Percentiles rank a stretch among this genome's conserved stretches.
Conservation (phyloP, 2,113 vertebrate genomes). For the Chrysochloris asiatica region DNA sequence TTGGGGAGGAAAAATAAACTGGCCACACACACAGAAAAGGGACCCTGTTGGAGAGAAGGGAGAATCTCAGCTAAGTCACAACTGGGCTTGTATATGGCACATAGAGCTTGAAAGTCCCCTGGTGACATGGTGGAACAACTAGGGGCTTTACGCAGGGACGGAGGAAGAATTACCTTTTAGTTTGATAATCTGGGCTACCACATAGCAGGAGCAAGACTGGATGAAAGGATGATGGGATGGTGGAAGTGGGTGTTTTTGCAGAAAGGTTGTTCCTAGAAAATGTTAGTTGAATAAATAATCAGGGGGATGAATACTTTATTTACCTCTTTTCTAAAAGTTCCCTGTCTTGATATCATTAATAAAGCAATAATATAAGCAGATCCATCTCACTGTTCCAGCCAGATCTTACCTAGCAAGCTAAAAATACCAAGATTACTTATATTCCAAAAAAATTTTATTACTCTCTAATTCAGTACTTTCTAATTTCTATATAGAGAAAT, state of each 20-base stretch:
- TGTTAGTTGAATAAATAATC: not conserved
- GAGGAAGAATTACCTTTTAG: not conserved
- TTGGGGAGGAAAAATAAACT: not conserved
- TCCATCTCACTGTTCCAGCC: not conserved
- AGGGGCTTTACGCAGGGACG: not conserved
- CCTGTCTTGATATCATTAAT: not conserved
- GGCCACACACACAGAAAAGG: accelerated
- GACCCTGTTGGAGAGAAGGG: accelerated
- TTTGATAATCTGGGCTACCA: not conserved
- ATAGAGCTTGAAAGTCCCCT: not conserved
- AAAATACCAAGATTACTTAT: not conserved
- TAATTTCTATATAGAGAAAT: not conserved
- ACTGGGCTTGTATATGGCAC: not conserved
- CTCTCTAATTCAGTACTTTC: too few relatives aligned
- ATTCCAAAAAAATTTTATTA: not conserved
- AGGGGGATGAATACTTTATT: not conserved
- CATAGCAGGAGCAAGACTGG: not conserved
- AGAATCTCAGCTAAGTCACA: not conserved
- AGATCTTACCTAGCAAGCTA: not conserved
- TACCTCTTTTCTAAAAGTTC: not conserved
- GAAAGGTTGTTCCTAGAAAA: too few relatives aligned
- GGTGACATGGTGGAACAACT: not conserved
- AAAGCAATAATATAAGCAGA: not conserved
- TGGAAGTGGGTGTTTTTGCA: too few relatives aligned
- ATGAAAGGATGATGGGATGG: not conserved